Evolutionary conservation across 2,797 vertebrate species (phyloP).

Genomic region (Eulemur coronatus): DNA sequence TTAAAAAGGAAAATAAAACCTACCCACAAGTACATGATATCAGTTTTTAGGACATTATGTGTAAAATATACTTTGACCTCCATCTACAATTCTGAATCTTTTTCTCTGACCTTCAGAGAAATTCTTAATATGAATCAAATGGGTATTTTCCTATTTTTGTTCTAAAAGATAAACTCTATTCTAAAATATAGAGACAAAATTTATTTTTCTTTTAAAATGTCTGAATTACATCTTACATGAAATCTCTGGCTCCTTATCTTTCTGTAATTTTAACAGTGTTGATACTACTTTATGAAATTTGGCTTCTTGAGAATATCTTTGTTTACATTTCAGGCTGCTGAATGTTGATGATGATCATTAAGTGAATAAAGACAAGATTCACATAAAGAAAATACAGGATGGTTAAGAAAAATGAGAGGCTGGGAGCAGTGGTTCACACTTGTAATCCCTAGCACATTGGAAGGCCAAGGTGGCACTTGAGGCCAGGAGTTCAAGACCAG

Average conservation of each 20-base stretch:
- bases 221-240: not conserved
- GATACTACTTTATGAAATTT: not conserved
- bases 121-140: constrained; percentile 8
- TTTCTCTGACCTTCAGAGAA: constrained; percentile 11
- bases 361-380: constrained; percentile 2
- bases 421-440: not conserved
- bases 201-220: not conserved
- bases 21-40: not conserved
- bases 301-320: not conserved
- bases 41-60: not conserved
- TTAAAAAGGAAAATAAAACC: constrained; percentile 23
- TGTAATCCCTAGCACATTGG: not conserved
- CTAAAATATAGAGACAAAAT: constrained; percentile 17
- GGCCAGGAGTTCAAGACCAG: not conserved
- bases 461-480: not conserved
- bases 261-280: not conserved
- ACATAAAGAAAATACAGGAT: not conserved
- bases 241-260: not conserved
- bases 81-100: not conserved
- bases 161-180: constrained; percentile 40
- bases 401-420: not conserved
- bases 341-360: not conserved
- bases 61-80: not conserved
- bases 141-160: constrained; percentile 5
- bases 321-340: not conserved